Evolutionary conservation across 2,113 vertebrate species (phyloP), one percentile per base, ranked within the genome.

Genomic region (Laticauda laticaudata): DNA sequence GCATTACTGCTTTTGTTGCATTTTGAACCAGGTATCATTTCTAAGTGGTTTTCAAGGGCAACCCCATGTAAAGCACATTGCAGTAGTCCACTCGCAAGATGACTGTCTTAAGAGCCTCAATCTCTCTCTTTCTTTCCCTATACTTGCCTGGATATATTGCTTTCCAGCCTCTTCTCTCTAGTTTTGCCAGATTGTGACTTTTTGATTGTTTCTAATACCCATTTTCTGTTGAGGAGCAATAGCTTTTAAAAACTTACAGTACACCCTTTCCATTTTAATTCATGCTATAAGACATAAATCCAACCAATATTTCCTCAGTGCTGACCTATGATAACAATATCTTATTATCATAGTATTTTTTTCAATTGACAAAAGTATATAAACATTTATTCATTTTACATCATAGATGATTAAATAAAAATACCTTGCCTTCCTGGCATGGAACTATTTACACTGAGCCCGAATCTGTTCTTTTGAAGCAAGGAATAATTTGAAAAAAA

Each of bases 361-460:
- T 59, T 59, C 55, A 90, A 34, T 88, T 26, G 45, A 9, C 24
- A 51, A 90, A 51, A 51, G 43, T 64, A 90, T 43, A 29, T 69
- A 90, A 51, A 90, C n/a, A n/a, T 51, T 43, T 21, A 89, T 89
- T 89, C 64, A 59, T 59, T 61, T 59, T 43, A 89, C 88, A 90
- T 20, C 43, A 53, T 51, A 48, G 15, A 34, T 90, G 45, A 53
- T 69, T 53, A 69, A 90, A 45, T 51, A 69, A 64, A 75, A 64
- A 20, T n/a, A 53, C 5, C 45, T 69, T 43, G 69, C 61, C 61
- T 64, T n/a, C n/a, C 69, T 75, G 69, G 69, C 69, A 75, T 39
- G 6, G 14, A 75, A 75, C 39, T 75, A 39, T 75, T 39, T 75
- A 75, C 69, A 75, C n/a, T 75, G n/a, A 34, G 69, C n/a, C n/a